Evolutionary conservation across 2,888 invertebrate species (phyloP).

Genomic region (Drosophila buzzatii): DNA sequence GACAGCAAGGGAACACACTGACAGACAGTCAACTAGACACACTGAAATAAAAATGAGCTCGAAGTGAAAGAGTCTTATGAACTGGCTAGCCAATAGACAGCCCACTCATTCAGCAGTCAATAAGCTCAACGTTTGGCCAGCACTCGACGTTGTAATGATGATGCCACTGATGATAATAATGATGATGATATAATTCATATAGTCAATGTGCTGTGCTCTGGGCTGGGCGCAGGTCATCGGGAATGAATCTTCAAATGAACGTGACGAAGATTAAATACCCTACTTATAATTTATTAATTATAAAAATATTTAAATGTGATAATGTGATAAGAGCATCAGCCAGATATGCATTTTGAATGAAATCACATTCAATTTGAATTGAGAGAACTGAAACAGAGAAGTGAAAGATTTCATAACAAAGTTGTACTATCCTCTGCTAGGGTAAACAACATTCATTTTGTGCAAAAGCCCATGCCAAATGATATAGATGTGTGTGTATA

Average conservation of each 20-base stretch:
- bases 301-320: background rate
- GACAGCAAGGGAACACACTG: conserved; percentile 33
- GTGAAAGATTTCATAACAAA: too few relatives aligned
- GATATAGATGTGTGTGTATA: conserved; percentile 19
- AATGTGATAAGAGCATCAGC: background rate
- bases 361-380: background rate
- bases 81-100: conserved; percentile 24
- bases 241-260: background rate
- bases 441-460: background rate
- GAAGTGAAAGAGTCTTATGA: conserved; percentile 14
- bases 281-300: background rate
- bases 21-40: conserved; percentile 10
- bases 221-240: conserved; percentile 47
- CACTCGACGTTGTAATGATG: conserved; percentile 26
- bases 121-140: conserved; percentile 35
- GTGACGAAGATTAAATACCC: background rate
- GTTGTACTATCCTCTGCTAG: background rate
- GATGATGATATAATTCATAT: conserved; percentile 33
- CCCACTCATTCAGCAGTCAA: conserved; percentile 49
- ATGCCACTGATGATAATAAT: conserved; percentile 31
- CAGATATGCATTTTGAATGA: background rate
- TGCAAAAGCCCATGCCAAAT: conserved; percentile 12
- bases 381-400: too few relatives aligned
- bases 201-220: conserved; percentile 16
- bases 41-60: background rate